Percentiles rank a stretch among this genome's conserved stretches.
Conservation (phyloP, 1,140 invertebrate genomes). For the Cydia amplana region DNA sequence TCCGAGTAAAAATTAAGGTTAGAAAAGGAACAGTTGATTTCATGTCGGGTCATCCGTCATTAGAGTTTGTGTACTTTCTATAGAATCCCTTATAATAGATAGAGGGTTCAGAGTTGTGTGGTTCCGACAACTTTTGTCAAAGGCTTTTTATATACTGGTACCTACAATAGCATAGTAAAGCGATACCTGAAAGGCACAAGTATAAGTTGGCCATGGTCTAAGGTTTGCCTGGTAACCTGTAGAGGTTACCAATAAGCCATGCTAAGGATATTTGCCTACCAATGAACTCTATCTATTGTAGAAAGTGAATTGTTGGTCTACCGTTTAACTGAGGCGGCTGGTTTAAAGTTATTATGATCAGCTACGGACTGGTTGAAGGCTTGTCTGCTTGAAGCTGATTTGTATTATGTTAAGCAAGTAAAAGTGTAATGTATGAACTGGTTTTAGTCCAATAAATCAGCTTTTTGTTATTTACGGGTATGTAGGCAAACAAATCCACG, state of each 20-base stretch:
- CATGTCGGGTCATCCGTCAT: conserved; percentile 24
- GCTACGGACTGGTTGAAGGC: no score
- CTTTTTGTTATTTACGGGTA: no score
- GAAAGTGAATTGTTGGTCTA: no score
- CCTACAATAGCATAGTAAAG: conserved; percentile 5
- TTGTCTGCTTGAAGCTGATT: no score
- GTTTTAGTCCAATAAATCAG: no score
- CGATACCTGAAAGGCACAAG: not conserved
- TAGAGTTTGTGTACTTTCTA: conserved; percentile 30
- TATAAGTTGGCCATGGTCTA: not conserved
- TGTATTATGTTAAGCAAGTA: no score
- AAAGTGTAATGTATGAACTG: no score
- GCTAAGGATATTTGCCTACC: not conserved
- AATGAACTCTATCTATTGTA: no score
- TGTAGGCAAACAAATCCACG: no score
- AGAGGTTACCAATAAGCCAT: no score
- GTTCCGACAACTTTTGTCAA: conserved; percentile 25
- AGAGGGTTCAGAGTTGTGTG: conserved; percentile 21
- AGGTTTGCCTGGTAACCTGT: not conserved
- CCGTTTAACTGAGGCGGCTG: no score
- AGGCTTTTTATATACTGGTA: conserved; percentile 2
- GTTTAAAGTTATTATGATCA: no score
- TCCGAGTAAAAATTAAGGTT: not conserved
- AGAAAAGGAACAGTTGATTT: conserved; percentile 11
- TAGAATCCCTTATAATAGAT: conserved; percentile 5